Conservation (phyloP, 92 coral and sea anemone species). For the Porites cylindrica region DNA sequence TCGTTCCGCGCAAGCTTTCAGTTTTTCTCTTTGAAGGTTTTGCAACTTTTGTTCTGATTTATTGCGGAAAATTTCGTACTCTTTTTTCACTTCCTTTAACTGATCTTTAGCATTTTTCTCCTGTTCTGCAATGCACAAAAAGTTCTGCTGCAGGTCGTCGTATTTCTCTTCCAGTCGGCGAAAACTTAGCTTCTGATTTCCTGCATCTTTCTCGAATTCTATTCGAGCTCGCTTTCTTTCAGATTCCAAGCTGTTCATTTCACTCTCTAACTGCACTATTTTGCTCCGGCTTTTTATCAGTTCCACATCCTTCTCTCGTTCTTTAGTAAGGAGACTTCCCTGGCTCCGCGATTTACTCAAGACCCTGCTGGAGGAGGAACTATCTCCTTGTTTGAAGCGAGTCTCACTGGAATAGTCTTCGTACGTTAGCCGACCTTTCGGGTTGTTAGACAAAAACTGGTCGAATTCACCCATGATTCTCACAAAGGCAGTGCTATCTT, state of each 20-base stretch:
- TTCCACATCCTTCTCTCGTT: constrained; percentile 90
- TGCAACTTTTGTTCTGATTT: constrained; percentile 84
- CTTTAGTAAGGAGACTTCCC: constrained; percentile 34
- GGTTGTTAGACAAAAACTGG: constrained; percentile 77
- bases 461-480: constrained; percentile 93
- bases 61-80: constrained; percentile 81
- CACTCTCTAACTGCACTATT: constrained; percentile 88
- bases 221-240: constrained; percentile 89
- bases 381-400: constrained; percentile 2
- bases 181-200: constrained; percentile 64
- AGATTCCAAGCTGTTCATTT: constrained; percentile 70
- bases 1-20: constrained; percentile 84
- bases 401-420: constrained; percentile 58
- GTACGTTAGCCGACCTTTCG: constrained; percentile 74
- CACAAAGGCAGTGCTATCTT: constrained; percentile 96
- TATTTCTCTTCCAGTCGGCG: constrained; percentile 74
- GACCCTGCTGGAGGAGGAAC: neutral
- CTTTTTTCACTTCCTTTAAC: constrained; percentile 83
- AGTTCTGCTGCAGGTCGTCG: constrained; percentile 83
- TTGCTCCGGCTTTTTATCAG: constrained; percentile 82
- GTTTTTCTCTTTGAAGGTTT: constrained; percentile 89
- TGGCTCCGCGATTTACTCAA: constrained; percentile 27
- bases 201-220: constrained; percentile 82
- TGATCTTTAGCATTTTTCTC: constrained; percentile 93
- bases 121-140: constrained; percentile 88